Evolutionary conservation across 2,113 vertebrate species (phyloP).

Genomic region (Brachypteracias leptosomus): DNA sequence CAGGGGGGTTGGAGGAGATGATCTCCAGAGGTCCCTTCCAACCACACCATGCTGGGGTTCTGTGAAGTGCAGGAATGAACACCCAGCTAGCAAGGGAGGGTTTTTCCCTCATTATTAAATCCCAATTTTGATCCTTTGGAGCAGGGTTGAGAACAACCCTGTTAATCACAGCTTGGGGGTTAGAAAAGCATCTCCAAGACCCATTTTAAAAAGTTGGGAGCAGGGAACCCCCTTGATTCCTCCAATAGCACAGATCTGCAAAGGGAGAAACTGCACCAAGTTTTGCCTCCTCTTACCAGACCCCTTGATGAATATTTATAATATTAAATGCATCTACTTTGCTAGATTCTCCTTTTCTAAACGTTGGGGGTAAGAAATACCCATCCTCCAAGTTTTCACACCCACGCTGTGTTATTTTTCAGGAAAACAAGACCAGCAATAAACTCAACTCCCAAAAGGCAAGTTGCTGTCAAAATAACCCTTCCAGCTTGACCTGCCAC

Average conservation of each 20-base stretch:
- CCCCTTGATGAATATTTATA: not conserved
- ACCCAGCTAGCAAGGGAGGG: not conserved
- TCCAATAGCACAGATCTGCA: not conserved
- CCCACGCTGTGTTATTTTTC: fast-evolving
- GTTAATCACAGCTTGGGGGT: not conserved
- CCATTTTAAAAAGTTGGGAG: not conserved
- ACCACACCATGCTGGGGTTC: too few species aligned
- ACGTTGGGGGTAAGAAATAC: not conserved
- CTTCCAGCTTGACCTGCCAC: not conserved
- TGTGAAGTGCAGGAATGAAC: not conserved
- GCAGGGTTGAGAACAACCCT: not conserved
- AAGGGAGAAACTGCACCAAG: not conserved
- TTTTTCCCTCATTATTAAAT: not conserved
- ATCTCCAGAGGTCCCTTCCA: not conserved
- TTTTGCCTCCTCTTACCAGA: not conserved
- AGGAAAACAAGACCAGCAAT: not conserved
- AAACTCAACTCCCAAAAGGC: not conserved
- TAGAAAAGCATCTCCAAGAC: not conserved
- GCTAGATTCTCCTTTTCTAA: not conserved
- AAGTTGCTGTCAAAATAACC: not conserved
- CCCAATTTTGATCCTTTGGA: not conserved
- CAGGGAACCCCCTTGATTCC: not conserved
- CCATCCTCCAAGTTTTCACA: not conserved
- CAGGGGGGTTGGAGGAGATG: too few species aligned
- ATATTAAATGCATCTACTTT: not conserved